These are phyloP conservation scores for Drosophila navojoa DNA, from an alignment of 1,140 invertebrate genomes.

Conservation along the genomic window DNA sequence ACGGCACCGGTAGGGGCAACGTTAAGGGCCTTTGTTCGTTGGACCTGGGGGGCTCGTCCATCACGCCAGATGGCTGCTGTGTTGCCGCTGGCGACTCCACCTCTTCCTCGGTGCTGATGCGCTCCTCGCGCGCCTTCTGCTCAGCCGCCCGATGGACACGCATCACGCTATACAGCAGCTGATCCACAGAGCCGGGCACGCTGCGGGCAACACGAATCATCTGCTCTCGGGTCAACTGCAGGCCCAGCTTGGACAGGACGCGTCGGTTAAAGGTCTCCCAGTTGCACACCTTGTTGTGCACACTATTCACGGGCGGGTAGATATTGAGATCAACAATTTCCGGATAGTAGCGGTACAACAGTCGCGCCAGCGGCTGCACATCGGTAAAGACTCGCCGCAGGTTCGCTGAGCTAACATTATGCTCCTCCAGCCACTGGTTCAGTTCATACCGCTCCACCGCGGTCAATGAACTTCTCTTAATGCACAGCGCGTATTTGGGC, in stretches of 20 bases:
- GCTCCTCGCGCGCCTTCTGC: slow-evolving; percentile 16
- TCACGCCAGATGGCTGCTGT: background rate
- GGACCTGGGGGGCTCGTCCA: background rate
- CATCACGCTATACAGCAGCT: slow-evolving; percentile 85
- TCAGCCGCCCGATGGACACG: slow-evolving; percentile 32
- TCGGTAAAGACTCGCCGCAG: slow-evolving; percentile 75
- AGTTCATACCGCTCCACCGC: slow-evolving; percentile 40
- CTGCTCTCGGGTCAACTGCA: slow-evolving; percentile 85
- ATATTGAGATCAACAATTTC: slow-evolving; percentile 89
- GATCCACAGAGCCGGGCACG: slow-evolving; percentile 87
- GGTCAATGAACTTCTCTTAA: slow-evolving; percentile 32
- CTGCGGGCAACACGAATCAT: slow-evolving; percentile 87
- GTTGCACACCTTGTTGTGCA: slow-evolving; percentile 88
- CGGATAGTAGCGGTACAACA: slow-evolving; percentile 88
- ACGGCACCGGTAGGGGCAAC: too few species aligned
- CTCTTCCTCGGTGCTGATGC: background rate
- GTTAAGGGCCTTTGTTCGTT: background rate
- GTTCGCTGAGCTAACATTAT: slow-evolving; percentile 17
- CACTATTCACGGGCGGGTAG: slow-evolving; percentile 87
- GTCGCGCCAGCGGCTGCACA: slow-evolving; percentile 89
- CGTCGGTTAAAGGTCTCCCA: slow-evolving; percentile 90
- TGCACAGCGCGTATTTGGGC: background rate
- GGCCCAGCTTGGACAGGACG: slow-evolving; percentile 86
- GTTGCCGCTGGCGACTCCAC: background rate
- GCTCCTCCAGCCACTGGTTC: slow-evolving; percentile 40